phyloP scores from a whole-genome alignment of 1,140 invertebrate genomes.

The Ceratina australensis region DNA sequence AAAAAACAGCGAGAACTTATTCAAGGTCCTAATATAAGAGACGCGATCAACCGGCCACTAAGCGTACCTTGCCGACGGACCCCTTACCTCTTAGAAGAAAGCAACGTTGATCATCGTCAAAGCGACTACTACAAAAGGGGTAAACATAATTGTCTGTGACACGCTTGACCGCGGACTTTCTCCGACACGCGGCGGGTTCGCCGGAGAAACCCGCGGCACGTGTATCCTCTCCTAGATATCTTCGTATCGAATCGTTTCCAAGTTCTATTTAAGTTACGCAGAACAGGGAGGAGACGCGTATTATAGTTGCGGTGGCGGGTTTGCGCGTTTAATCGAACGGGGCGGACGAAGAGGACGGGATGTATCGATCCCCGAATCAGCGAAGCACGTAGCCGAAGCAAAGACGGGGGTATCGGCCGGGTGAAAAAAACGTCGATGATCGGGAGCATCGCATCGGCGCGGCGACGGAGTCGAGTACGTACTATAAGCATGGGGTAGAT shows the following conservation, averaged over 20 bases:
- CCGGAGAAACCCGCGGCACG: no score
- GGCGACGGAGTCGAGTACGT: no score
- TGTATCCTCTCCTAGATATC: no score
- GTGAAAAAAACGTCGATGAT: slow-evolving; percentile 39
- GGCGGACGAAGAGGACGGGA: neutral
- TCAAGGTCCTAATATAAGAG: no score
- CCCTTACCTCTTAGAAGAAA: neutral
- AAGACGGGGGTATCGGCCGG: slow-evolving; percentile 28
- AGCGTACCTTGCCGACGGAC: no score
- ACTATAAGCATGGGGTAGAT: no score
- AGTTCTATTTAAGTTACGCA: neutral
- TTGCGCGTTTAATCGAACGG: slow-evolving; percentile 4
- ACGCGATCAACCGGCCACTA: no score
- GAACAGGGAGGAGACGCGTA: neutral
- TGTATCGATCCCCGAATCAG: slow-evolving; percentile 31
- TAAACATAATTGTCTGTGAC: neutral
- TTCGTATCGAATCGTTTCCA: neutral
- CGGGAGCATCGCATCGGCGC: slow-evolving; percentile 39
- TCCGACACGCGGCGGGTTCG: no score
- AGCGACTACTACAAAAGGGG: neutral
- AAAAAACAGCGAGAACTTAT: no score
- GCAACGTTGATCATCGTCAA: neutral
- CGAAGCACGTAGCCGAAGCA: slow-evolving; percentile 26
- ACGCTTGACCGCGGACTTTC: neutral
- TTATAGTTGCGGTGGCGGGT: neutral